Evolutionary conservation across 2,888 invertebrate species (phyloP).

Genomic region (Andrena camellia): DNA sequence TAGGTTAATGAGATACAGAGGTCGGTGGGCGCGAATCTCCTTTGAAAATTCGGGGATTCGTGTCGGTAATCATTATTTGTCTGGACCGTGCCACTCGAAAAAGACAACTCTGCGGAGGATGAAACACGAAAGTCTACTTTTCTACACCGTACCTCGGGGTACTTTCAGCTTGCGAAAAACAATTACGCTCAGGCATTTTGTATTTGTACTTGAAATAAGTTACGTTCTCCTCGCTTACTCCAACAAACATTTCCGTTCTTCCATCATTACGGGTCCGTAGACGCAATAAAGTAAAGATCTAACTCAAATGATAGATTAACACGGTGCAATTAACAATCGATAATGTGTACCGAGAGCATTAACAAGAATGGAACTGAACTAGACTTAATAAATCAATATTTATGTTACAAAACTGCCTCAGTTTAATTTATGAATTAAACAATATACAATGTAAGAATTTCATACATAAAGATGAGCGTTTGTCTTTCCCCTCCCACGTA

Average conservation of each 20-base stretch:
- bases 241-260: neutral
- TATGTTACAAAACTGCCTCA: slow-evolving; percentile 33
- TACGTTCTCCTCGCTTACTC: neutral
- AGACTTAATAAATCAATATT: slow-evolving; percentile 28
- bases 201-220: neutral
- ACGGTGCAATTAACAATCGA: slow-evolving; percentile 10
- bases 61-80: slow-evolving; percentile 16
- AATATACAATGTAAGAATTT: slow-evolving; percentile 39
- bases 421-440: slow-evolving; percentile 43
- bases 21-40: slow-evolving; percentile 5
- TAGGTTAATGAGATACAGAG: slow-evolving; percentile 36
- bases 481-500: slow-evolving; percentile 12
- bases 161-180: neutral
- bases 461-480: slow-evolving; percentile 2
- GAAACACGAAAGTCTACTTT: neutral
- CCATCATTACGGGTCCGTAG: neutral
- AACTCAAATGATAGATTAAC: slow-evolving; percentile 16
- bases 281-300: neutral
- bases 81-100: neutral
- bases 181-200: slow-evolving; percentile 1
- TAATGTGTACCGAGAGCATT: slow-evolving; percentile 9
- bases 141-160: neutral
- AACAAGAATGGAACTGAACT: slow-evolving; percentile 36
- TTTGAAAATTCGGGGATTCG: slow-evolving; percentile 1
- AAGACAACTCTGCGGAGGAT: neutral